Evolutionary conservation across 2,113 vertebrate genomes (phyloP).

Genomic region (Pomatorhinus ruficollis): DNA sequence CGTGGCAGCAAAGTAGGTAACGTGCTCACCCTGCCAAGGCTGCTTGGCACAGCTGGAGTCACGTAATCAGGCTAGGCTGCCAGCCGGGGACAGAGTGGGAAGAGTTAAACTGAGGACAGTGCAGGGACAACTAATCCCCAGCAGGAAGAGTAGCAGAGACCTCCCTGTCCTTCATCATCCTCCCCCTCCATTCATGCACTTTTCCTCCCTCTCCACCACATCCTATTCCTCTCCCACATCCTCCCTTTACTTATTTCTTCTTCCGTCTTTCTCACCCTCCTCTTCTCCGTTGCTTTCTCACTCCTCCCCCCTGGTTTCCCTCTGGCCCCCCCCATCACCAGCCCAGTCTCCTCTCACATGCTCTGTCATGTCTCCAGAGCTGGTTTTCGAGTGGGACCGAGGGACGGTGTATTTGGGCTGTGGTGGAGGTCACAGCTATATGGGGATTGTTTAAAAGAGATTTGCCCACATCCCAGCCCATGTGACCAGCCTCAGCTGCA

Average conservation of each 20-base stretch:
- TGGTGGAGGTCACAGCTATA: constrained; percentile 66
- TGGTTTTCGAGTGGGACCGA: constrained; percentile 7
- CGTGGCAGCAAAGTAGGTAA: constrained; percentile 63
- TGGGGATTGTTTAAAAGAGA: constrained; percentile 73
- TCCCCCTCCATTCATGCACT: neutral
- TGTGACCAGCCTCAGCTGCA: constrained; percentile 84
- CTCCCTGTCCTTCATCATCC: constrained; percentile 12
- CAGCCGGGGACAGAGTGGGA: neutral
- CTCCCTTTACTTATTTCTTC: neutral
- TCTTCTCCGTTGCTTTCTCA: neutral
- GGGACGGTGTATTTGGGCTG: constrained; percentile 47
- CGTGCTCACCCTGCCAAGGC: constrained; percentile 51
- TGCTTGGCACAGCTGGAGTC: constrained; percentile 69
- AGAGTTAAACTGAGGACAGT: constrained; percentile 61
- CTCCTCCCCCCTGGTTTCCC: neutral
- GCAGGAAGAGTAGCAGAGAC: constrained; percentile 16
- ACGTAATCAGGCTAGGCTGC: constrained; percentile 50
- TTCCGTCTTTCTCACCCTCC: neutral
- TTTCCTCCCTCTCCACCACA: neutral
- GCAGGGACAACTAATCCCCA: constrained; percentile 36
- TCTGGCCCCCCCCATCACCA: neutral
- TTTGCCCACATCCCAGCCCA: constrained; percentile 71
- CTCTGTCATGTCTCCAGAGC: constrained; percentile 37
- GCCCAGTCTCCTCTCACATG: neutral
- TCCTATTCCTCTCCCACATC: neutral